Conservation (phyloP, 2,888 invertebrate species). For the Leucozona laternaria region DNA sequence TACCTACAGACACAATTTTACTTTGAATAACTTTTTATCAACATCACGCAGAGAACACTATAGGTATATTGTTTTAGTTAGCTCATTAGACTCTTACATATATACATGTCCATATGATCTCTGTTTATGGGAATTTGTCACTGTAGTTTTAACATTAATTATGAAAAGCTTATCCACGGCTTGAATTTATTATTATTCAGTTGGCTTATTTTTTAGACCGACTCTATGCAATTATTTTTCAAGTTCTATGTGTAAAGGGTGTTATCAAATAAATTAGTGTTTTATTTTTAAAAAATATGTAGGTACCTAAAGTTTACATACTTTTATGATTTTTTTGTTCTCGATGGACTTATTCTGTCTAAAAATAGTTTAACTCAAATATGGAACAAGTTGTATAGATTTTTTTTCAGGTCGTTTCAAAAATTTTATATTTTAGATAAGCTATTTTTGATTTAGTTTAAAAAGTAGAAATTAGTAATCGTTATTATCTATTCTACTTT, state of each 20-base stretch:
- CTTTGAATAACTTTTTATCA: constrained; percentile 3
- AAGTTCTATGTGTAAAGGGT: not conserved
- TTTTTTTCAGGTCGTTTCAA: too few species aligned
- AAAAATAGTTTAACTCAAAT: too few species aligned
- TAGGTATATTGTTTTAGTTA: not conserved
- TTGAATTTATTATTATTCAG: not conserved
- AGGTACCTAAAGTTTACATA: too few species aligned
- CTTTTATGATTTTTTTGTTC: too few species aligned
- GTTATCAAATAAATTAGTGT: not conserved
- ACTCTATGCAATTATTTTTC: not conserved
- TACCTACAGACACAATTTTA: too few species aligned
- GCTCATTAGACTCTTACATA: not conserved
- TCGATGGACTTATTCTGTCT: too few species aligned
- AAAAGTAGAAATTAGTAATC: too few species aligned
- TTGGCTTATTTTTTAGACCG: not conserved
- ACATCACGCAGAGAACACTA: not conserved
- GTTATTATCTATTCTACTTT: too few species aligned
- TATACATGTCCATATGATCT: not conserved
- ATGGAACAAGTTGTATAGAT: too few species aligned
- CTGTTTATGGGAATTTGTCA: not conserved
- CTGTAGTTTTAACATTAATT: not conserved
- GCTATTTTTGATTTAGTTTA: too few species aligned
- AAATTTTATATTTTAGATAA: too few species aligned
- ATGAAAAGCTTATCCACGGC: not conserved
- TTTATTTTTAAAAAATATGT: too few species aligned